A percentile compares a stretch with the other conserved stretches of the same genome.
Conservation (phyloP, 2,888 invertebrate species). For the Trichacis sp. region DNA sequence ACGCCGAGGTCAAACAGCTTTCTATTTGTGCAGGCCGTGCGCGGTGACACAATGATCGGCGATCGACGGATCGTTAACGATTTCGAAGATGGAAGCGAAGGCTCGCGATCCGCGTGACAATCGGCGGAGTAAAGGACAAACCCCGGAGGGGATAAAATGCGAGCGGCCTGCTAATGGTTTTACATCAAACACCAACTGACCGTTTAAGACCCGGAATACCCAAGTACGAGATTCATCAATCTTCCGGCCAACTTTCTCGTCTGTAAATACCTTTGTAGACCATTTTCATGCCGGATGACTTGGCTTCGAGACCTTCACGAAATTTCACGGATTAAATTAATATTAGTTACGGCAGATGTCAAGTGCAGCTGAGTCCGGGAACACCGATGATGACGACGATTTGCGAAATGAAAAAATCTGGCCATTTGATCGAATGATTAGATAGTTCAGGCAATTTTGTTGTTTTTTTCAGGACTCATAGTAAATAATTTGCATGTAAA, state of each 20-base stretch:
- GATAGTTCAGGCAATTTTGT: too few relatives aligned
- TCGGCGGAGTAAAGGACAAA: conserved; percentile 26
- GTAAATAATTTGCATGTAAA: too few relatives aligned
- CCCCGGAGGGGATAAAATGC: conserved; percentile 24
- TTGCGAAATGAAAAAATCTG: too few relatives aligned
- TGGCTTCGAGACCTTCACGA: conserved; percentile 39
- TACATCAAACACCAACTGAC: conserved; percentile 55
- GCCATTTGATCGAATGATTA: too few relatives aligned
- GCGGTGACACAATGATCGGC: conserved; percentile 37
- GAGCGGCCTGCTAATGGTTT: conserved; percentile 58
- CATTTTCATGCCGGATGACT: conserved; percentile 37
- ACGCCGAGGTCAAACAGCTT: conserved; percentile 14
- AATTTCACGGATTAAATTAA: conserved; percentile 45
- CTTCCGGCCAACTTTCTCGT: conserved; percentile 57
- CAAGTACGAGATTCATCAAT: conserved; percentile 56
- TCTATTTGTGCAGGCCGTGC: conserved; percentile 23
- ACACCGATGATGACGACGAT: background rate
- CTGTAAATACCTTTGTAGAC: conserved; percentile 58
- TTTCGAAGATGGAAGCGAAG: conserved; percentile 25
- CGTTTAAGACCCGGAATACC: conserved; percentile 53
- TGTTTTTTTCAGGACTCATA: too few relatives aligned
- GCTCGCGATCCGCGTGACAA: conserved; percentile 27
- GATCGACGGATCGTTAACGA: conserved; percentile 47
- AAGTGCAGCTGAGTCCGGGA: conserved; percentile 14
- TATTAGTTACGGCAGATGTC: conserved; percentile 49